Base-by-base conservation (phyloP, 2,113 vertebrate species). In the Scatophagus argus region DNA sequence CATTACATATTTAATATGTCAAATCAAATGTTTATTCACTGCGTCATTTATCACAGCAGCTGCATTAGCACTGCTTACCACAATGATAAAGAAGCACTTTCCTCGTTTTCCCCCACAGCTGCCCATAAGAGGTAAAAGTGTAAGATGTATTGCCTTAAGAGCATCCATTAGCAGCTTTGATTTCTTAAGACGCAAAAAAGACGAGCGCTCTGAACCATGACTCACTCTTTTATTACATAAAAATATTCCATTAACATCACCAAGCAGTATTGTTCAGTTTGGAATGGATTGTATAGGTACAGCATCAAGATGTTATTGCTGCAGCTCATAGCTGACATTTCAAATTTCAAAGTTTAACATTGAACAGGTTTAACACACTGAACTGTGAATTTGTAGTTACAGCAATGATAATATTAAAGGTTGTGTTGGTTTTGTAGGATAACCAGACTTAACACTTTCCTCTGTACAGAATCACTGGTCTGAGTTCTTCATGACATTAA, bases 181-280 rank as follows among this genome's bases (percentile, higher is more conserved):
- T 34, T 61, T 31, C 21, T 38, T 39, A 11, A 59, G 39, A 59
- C 36, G 75, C 47, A 65, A 23, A 66, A 44, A 59, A 63, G 43
- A 73, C 9, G 8, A 46, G 32, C 13, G 3, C 47, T 76, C 36
- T 39, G 12, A 74, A 65, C 23, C 0, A 8, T 36, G 41, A 72
- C 46, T 62, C 31, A 43, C 7, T 51, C 36, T 14, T 87, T 83
- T 77, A 81, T 87, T 75, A 81, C 44, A 77, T 67, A 46, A 76
- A 68, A 51, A 65, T 3, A 23, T 17, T 1, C 21, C 34, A 75
- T 64, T 12, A 36, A 60, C 55, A 60, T 73, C 17, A 25, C 13
- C 36, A 69, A 63, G 38, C 41, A 47, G 56, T 58, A 21, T 29
- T 44, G 23, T 34, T 74, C 38, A 51, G 31, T 19, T 9, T 11